These are phyloP conservation scores for Muscicapa striata DNA, from an alignment of 2,797 vertebrate species.

Conservation along the genomic window DNA sequence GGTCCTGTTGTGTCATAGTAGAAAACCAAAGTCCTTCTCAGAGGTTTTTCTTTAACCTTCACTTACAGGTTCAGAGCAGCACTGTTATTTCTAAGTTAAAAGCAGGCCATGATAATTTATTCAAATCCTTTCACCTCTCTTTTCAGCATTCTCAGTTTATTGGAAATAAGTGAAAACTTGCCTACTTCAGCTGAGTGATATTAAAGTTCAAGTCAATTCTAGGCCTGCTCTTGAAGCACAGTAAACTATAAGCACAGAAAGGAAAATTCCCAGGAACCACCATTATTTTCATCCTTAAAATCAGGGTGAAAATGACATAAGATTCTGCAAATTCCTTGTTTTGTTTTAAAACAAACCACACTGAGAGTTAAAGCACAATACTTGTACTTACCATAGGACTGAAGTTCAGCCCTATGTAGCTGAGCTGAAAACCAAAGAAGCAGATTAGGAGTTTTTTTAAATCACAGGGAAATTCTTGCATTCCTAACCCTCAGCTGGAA, in stretches of 20 bases:
- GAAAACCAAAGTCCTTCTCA: not conserved
- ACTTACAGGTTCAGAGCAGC: not conserved
- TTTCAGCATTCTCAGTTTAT: not conserved
- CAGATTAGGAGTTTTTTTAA: not conserved
- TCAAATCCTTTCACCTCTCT: not conserved
- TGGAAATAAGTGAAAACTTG: not conserved
- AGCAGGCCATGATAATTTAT: not conserved
- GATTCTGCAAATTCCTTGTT: not conserved
- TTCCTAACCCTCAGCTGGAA: no score
- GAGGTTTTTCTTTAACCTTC: not conserved
- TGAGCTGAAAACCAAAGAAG: not conserved
- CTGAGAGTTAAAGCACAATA: not conserved
- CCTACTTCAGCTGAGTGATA: not conserved
- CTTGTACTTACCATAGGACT: not conserved
- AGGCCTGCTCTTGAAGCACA: not conserved
- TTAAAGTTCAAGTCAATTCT: not conserved
- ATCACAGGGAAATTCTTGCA: not conserved
- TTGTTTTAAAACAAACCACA: not conserved
- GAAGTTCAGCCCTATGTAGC: not conserved
- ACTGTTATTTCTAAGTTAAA: not conserved
- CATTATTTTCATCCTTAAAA: not conserved
- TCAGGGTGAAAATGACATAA: not conserved
- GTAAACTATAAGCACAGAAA: not conserved
- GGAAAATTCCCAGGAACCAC: not conserved
- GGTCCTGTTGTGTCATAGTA: not conserved